Evolutionary conservation across 1,140 invertebrate species (phyloP), one percentile per base, ranked within the genome.

Genomic region (Drosophila persimilis): DNA sequence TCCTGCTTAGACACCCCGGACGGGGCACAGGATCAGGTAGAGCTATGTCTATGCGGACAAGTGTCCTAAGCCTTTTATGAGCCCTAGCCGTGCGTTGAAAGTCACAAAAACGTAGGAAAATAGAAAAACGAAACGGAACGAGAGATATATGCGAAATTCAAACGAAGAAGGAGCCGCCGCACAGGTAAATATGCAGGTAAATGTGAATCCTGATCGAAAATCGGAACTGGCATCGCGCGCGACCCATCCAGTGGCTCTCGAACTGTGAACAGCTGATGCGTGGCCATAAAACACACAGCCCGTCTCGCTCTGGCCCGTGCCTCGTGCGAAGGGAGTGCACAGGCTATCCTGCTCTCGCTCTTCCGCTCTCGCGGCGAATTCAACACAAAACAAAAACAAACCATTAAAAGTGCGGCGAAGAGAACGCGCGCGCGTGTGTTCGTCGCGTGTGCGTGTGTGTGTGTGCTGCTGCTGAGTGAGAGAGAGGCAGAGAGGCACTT

Each of bases 11-110:
- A 4, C 22, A 22, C n/a, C 29, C 6, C 26, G 17, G 20, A 11
- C 41, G 61, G 55, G 61, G 53, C 52, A 46, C 2, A 41, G 13
- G 41, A 48, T 35, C 50, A 52, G 46, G 46, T 62, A 57, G 56
- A 57, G 52, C 24, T 5, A 5, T 0, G 5, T 7, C 63, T 48
- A 43, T 26, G 39, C 31, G 35, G 35, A 15, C 51, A 57, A 69
- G 63, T 69, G 63, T 69, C 66, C 66, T 85, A 85, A 85, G 81
- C 78, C 77, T 46, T 85, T 86, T 85, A 77, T 73, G 73, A 45
- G 46, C 66, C 11, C 24, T 24, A 22, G 29, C 39, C 47, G 69
- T 73, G 80, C 81, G 77, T 86, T 88, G 81, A 88, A 86, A 86
- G 81, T 86, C 81, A 86, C 81, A 81, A 69, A 77, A 58, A 48